A percentile compares a stretch with the other conserved stretches of the same genome.
phyloP scores from a whole-genome alignment of 2,888 invertebrate species.

The Pammene fasciana region DNA sequence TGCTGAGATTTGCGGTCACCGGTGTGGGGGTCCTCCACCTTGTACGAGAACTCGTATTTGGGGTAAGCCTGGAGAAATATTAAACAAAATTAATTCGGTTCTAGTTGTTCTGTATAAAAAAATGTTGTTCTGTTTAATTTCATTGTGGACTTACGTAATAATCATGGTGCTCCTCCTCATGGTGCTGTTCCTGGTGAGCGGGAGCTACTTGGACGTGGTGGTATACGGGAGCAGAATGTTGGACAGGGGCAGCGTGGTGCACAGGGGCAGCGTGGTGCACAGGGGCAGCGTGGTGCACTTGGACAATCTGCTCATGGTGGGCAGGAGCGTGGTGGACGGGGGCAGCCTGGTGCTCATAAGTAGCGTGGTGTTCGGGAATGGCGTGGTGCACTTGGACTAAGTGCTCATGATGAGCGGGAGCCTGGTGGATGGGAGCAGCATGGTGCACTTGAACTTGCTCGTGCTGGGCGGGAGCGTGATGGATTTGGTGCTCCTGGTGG shows the following conservation, averaged over 20 bases:
- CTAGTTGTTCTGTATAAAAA: too few species aligned
- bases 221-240: constrained; percentile 39
- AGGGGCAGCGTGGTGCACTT: constrained; percentile 42
- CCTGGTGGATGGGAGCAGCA: constrained; percentile 38
- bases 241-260: constrained; percentile 45
- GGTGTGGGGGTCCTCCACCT: constrained; percentile 60
- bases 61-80: constrained; percentile 49
- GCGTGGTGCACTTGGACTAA: constrained; percentile 41
- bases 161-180: constrained; percentile 35
- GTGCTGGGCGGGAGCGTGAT: constrained; percentile 29
- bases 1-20: constrained; percentile 62
- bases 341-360: constrained; percentile 39
- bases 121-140: too few species aligned
- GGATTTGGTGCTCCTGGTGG: constrained; percentile 42
- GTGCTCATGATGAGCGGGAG: constrained; percentile 39
- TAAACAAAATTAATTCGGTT: constrained; percentile 10
- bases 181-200: constrained; percentile 16
- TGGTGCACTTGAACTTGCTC: constrained; percentile 42
- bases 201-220: constrained; percentile 12
- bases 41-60: constrained; percentile 59
- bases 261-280: constrained; percentile 41
- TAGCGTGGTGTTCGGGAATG: constrained; percentile 38
- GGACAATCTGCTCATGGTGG: constrained; percentile 14
- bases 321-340: constrained; percentile 46
- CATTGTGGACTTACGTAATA: constrained; percentile 28